Evolutionary conservation across 1,140 invertebrate species (phyloP).

Genomic region (Lamellibrachia luymesi): DNA sequence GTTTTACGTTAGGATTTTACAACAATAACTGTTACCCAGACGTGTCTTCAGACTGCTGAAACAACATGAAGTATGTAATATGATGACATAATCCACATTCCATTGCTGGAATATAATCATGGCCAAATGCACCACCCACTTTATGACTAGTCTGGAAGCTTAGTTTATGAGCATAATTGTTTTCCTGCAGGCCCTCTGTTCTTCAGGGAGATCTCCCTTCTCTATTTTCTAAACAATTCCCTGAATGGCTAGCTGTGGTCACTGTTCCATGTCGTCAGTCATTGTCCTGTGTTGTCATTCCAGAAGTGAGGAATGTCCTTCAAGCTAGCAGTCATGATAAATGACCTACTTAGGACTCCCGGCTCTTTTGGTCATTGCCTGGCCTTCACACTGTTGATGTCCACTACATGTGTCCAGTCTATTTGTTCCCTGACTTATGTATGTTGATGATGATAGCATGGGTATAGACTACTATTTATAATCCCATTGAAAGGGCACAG

Average conservation of each 20-base stretch:
- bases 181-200: not conserved
- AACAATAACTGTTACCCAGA: too few relatives aligned
- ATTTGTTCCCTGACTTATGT: not conserved
- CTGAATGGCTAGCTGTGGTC: too few relatives aligned
- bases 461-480: not conserved
- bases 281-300: not conserved
- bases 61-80: not conserved
- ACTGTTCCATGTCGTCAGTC: not conserved
- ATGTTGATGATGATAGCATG: not conserved
- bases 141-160: not conserved
- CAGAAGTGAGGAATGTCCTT: not conserved
- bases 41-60: not conserved
- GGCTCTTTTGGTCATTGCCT: not conserved
- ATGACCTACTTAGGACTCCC: not conserved
- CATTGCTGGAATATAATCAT: not conserved
- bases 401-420: not conserved
- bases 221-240: too few relatives aligned
- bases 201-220: not conserved
- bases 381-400: not conserved
- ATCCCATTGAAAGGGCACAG: not conserved
- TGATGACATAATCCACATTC: not conserved
- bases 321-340: not conserved
- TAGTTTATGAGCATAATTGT: not conserved
- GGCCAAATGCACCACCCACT: not conserved
- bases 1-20: too few relatives aligned